Evolutionary conservation across 2,888 invertebrate genomes (phyloP), one percentile per base, ranked within the genome.

Genomic region (Doris montereyensis): DNA sequence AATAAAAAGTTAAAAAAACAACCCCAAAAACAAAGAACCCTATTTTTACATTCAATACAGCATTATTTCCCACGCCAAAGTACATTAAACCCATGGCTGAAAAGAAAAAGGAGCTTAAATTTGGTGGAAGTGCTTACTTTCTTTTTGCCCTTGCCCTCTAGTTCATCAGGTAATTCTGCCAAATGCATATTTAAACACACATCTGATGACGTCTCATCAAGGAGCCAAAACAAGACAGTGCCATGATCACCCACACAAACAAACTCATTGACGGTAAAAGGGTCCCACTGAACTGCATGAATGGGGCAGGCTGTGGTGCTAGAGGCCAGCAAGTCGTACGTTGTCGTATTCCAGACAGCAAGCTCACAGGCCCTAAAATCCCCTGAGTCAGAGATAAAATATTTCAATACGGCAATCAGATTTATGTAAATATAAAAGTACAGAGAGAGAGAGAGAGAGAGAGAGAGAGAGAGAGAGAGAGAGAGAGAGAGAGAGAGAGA

Each of bases 261-360:
- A 84, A 91, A 91, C 84, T 91, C 90, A 82, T 90, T 90, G 32
- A 87, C 87, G 21, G 88, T 87, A 83, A 84, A 89, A 0, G 90
- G 90, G 83, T 91, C 90, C 90, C 90, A 91, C 68, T 84, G 83
- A 30, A 90, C 76, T 34, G 87, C 85, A 82, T 89, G 87, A n/a
- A 91, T 85, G 3, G 90, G 88, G 30, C 84, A 80, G 17, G 86
- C 84, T 24, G 89, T 85, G 58, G 83, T 83, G 24, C 90, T 88
- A 17, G 84, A 85, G 30, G 88, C 85, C 62, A 90, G 79, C 26
- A 90, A 80, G 24, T 85, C 82, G 79, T 87, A 88, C 67, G 82
- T 86, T 26, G 82, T 74, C 0, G 89, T 89, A 80, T 86, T 86
- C 91, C 91, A 91, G 21, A 91, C 86, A 13, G 88, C 89, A 10